Evolutionary conservation across 2,113 vertebrate species (phyloP).

Genomic region (Ascaphus truei): DNA sequence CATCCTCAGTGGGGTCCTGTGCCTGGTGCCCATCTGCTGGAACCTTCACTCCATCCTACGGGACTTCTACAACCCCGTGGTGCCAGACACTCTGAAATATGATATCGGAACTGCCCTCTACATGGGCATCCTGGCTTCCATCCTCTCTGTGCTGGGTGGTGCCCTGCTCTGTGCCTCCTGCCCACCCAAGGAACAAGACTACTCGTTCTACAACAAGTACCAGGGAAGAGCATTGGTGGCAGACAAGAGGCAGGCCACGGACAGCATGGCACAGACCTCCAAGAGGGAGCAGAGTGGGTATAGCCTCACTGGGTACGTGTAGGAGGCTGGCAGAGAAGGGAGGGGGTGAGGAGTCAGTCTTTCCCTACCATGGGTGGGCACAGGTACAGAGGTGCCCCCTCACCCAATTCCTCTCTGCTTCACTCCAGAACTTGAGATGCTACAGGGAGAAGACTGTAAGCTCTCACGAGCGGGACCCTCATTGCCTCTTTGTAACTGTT

Average conservation of each 20-base stretch:
- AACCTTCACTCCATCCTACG: conserved; percentile 86
- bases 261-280: conserved; percentile 43
- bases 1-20: conserved; percentile 74
- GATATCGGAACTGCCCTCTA: conserved; percentile 91
- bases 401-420: too few relatives aligned
- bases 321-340: conserved; percentile 28
- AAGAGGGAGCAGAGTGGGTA: conserved; percentile 68
- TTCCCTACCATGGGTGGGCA: too few relatives aligned
- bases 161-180: conserved; percentile 81
- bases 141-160: conserved; percentile 79
- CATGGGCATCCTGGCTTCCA: conserved; percentile 77
- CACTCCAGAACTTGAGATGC: too few relatives aligned
- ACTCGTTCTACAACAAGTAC: conserved; percentile 39
- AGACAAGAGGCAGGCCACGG: conserved; percentile 43
- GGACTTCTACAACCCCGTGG: conserved; percentile 77
- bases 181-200: conserved; percentile 39
- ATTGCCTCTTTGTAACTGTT: too few relatives aligned
- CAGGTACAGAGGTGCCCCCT: too few relatives aligned
- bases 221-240: conserved; percentile 46
- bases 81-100: conserved; percentile 80
- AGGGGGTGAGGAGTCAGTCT: too few relatives aligned
- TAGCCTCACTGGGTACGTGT: conserved; percentile 74
- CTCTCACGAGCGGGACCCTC: too few relatives aligned
- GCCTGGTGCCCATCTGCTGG: conserved; percentile 85
- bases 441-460: too few relatives aligned